These are phyloP conservation scores for Oscheius onirici DNA, from an alignment of 2,888 invertebrate species.

Conservation along the genomic window DNA sequence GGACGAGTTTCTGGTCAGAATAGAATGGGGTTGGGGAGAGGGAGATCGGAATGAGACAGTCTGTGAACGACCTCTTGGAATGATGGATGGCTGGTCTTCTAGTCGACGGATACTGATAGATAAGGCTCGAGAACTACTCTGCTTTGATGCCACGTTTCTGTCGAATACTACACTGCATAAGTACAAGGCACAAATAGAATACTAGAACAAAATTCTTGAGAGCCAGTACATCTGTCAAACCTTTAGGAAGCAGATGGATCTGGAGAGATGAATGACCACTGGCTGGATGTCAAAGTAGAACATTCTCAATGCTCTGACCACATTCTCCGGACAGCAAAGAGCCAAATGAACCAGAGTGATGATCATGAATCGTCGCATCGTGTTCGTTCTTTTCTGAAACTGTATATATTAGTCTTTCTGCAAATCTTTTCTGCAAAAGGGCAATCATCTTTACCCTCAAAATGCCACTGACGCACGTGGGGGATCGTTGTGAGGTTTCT, in stretches of 20 bases:
- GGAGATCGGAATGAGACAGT: slow-evolving; percentile 61
- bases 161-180: slow-evolving; percentile 67
- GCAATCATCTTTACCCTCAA: no score
- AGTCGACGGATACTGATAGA: slow-evolving; percentile 51
- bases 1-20: slow-evolving; percentile 49
- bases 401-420: background rate
- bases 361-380: slow-evolving; percentile 58
- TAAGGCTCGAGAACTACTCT: slow-evolving; percentile 63
- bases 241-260: slow-evolving; percentile 45
- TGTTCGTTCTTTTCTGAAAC: slow-evolving; percentile 40
- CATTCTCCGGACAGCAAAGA: slow-evolving; percentile 57
- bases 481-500: no score
- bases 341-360: slow-evolving; percentile 56
- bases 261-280: slow-evolving; percentile 36
- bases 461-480: no score
- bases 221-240: slow-evolving; percentile 5
- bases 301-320: slow-evolving; percentile 46
- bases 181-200: slow-evolving; percentile 68
- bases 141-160: slow-evolving; percentile 62
- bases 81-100: slow-evolving; percentile 61
- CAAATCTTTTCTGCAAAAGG: background rate
- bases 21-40: slow-evolving; percentile 41
- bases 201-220: slow-evolving; percentile 46
- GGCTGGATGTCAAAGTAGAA: slow-evolving; percentile 15
- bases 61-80: slow-evolving; percentile 55